These are phyloP conservation scores for Nycticebus coucang DNA, from an alignment of 2,113 vertebrate genomes.

Conservation along the genomic window DNA sequence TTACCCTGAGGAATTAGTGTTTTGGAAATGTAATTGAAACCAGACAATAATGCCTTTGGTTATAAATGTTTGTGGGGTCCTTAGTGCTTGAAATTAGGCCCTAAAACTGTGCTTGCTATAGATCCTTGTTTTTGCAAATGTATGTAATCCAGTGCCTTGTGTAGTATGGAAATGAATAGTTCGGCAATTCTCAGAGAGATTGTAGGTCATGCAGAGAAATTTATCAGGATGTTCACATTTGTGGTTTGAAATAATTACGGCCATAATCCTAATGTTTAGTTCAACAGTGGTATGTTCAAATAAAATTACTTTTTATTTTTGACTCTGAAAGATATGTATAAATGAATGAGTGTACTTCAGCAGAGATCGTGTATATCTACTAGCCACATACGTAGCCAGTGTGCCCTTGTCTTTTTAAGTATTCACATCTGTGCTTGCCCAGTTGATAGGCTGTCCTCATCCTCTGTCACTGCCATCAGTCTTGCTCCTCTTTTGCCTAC, in stretches of 20 bases:
- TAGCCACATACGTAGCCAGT: not conserved
- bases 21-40: constrained; percentile 52
- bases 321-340: not conserved
- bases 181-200: not conserved
- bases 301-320: constrained; percentile 30
- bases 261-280: not conserved
- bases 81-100: not conserved
- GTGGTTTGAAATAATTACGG: not conserved
- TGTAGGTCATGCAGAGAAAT: not conserved
- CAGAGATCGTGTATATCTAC: not conserved
- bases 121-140: not conserved
- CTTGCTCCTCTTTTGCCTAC: not conserved
- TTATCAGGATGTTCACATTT: constrained; percentile 7
- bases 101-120: not conserved
- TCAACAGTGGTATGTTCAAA: not conserved
- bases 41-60: not conserved
- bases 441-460: not conserved
- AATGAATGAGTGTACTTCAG: not conserved
- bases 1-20: not conserved
- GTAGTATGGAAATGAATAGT: not conserved
- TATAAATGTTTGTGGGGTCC: not conserved
- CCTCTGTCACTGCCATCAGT: not conserved
- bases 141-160: not conserved
- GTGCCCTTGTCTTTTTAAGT: not conserved
- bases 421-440: not conserved